Evolutionary conservation across 2,797 vertebrate genomes (phyloP).

Genomic region (Taeniopygia guttata): DNA sequence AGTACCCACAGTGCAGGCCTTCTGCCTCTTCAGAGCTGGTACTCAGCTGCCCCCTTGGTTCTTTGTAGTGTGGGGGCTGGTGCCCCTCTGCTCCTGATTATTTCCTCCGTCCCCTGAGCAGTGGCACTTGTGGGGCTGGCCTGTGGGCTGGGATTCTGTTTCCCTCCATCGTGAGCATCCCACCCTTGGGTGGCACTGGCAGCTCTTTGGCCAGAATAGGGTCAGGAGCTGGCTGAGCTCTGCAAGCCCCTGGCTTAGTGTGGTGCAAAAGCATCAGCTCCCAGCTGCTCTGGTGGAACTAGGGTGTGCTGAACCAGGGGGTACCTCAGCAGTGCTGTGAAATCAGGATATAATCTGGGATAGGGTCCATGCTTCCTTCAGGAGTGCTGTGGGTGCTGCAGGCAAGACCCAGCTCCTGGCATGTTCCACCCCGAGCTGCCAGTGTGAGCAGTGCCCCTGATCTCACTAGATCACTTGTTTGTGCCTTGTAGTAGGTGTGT

Average conservation of each 20-base stretch:
- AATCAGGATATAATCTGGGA: fast-evolving
- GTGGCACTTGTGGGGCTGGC: not conserved
- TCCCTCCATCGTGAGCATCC: not conserved
- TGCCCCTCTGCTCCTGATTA: not conserved
- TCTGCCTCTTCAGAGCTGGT: not conserved
- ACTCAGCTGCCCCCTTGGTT: not conserved
- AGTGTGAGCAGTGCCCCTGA: not conserved
- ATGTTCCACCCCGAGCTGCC: fast-evolving
- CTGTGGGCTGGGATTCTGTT: fast-evolving
- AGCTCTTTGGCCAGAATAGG: not conserved
- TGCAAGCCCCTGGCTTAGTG: not conserved
- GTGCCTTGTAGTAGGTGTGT: not conserved
- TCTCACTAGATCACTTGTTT: not conserved
- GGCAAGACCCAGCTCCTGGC: not conserved
- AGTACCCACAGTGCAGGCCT: not conserved
- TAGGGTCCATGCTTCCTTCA: fast-evolving
- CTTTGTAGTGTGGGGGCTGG: not conserved
- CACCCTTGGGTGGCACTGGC: fast-evolving
- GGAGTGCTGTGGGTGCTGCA: not conserved
- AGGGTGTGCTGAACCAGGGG: not conserved
- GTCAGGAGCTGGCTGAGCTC: not conserved
- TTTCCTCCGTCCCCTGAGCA: not conserved
- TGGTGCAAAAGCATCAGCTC: not conserved
- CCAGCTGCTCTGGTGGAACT: not conserved
- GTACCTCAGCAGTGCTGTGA: not conserved